phyloP scores from a whole-genome alignment of 2,888 invertebrate genomes.

The Crossocerus cetratus region DNA sequence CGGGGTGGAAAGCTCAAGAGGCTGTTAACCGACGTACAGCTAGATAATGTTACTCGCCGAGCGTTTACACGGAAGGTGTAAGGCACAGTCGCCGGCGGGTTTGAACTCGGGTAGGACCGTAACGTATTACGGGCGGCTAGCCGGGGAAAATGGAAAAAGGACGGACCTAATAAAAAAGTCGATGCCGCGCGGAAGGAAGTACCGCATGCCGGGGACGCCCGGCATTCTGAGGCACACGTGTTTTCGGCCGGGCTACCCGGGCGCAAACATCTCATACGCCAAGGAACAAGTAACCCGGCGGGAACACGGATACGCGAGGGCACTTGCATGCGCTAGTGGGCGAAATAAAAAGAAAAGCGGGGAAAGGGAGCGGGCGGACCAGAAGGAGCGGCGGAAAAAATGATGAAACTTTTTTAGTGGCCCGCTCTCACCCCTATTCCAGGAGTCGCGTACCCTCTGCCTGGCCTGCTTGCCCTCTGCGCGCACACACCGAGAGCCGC shows the following conservation, averaged over 20 bases:
- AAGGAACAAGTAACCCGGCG: slow-evolving; percentile 20
- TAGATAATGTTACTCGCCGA: not conserved
- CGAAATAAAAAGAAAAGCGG: slow-evolving; percentile 10
- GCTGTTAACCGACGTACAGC: no score
- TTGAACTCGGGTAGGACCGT: not conserved
- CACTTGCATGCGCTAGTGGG: slow-evolving; percentile 18
- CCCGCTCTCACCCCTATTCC: slow-evolving; percentile 35
- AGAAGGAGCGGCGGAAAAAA: slow-evolving; percentile 12
- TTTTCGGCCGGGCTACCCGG: slow-evolving; percentile 19
- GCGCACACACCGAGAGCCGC: not conserved
- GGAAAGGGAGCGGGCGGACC: not conserved
- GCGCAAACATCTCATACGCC: slow-evolving; percentile 37
- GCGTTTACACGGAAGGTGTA: not conserved
- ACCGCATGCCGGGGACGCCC: slow-evolving; percentile 22
- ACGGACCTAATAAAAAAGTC: slow-evolving; percentile 17
- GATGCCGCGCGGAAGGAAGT: slow-evolving; percentile 14
- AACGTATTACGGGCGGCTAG: not conserved
- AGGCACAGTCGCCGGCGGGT: not conserved
- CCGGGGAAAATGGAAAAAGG: not conserved
- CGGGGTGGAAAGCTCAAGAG: no score
- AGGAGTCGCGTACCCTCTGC: slow-evolving; percentile 3
- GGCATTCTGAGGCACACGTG: slow-evolving; percentile 31
- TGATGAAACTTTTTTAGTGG: slow-evolving; percentile 37
- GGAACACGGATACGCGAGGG: slow-evolving; percentile 5
- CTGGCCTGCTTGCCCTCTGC: not conserved